phyloP scores from a whole-genome alignment of 2,797 vertebrate species.

The Rhadinocentrus ornatus region DNA sequence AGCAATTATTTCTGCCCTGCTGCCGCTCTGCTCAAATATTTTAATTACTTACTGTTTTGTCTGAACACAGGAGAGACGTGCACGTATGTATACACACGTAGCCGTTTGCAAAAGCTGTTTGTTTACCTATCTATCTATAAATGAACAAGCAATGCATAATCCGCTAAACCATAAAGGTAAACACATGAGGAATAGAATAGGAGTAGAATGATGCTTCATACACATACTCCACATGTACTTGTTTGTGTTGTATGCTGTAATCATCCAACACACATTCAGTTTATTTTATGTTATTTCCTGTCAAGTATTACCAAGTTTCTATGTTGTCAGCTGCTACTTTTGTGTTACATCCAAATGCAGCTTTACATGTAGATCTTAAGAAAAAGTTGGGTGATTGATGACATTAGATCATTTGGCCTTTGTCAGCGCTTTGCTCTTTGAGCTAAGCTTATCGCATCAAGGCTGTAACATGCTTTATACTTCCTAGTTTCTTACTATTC shows the following conservation, averaged over 20 bases:
- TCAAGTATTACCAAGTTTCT: background rate
- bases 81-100: background rate
- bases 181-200: no score
- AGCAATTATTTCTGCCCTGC: constrained; percentile 61
- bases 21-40: constrained; percentile 49
- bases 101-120: constrained; percentile 19
- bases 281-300: background rate
- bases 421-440: constrained; percentile 21
- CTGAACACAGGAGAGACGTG: constrained; percentile 36
- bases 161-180: constrained; percentile 27
- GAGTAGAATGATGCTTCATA: no score
- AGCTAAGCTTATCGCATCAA: constrained; percentile 32
- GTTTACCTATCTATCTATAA: constrained; percentile 49
- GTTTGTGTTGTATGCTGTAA: background rate
- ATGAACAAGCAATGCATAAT: constrained; percentile 35
- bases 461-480: constrained; percentile 14
- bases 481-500: constrained; percentile 21
- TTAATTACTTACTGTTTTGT: constrained; percentile 65
- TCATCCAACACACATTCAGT: background rate
- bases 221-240: background rate
- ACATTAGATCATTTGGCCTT: constrained; percentile 33
- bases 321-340: background rate
- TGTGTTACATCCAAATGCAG: background rate
- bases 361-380: constrained; percentile 10
- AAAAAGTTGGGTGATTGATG: constrained; percentile 9